Conservation (phyloP, 2,797 vertebrate species). For the Myotis vivesi region DNA sequence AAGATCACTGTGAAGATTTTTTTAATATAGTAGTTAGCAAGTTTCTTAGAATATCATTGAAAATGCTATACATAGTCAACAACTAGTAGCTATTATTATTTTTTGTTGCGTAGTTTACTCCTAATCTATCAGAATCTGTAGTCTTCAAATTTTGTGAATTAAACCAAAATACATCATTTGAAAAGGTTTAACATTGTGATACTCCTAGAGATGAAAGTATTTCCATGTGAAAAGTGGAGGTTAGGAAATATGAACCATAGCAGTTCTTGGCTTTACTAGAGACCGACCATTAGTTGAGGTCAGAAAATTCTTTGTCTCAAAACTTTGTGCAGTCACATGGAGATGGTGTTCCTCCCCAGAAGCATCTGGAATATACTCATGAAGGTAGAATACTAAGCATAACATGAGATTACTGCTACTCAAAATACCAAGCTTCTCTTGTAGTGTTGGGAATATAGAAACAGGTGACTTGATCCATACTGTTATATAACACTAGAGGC, state of each 20-base stretch:
- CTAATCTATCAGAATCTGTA: conserved; percentile 20
- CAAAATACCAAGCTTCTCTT: not conserved
- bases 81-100: conserved; percentile 49
- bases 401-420: not conserved
- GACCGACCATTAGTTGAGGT: not conserved
- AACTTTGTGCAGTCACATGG: not conserved
- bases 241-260: not conserved
- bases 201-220: not conserved
- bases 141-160: not conserved
- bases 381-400: conserved; percentile 10
- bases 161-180: conserved; percentile 1
- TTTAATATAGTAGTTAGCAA: conserved; percentile 36
- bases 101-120: conserved; percentile 37
- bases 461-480: not conserved
- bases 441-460: conserved; percentile 8
- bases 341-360: not conserved
- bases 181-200: conserved; percentile 36
- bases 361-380: not conserved
- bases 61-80: conserved; percentile 30
- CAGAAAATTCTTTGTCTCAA: not conserved
- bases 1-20: conserved; percentile 65
- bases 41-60: conserved; percentile 61
- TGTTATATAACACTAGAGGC: not conserved
- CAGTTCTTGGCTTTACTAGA: conserved; percentile 44
- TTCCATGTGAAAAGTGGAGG: not conserved